These are phyloP conservation scores for Stomatorhinus ivindoensis DNA, from an alignment of 2,113 vertebrate species.

Conservation along the genomic window DNA sequence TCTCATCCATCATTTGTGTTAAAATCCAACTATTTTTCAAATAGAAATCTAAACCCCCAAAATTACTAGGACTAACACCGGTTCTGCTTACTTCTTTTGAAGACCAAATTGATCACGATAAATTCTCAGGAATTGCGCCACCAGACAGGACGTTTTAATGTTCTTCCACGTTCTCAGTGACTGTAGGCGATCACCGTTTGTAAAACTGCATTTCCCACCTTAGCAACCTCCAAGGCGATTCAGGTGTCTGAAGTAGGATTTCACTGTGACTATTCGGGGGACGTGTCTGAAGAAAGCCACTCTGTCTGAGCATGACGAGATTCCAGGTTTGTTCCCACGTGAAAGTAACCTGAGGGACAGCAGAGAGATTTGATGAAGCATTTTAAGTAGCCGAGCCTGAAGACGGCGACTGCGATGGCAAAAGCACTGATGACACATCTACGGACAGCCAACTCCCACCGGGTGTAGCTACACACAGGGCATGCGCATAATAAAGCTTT, in stretches of 20 bases:
- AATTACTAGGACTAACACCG: background rate
- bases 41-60: background rate
- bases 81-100: background rate
- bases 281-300: background rate
- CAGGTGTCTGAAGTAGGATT: background rate
- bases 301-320: background rate
- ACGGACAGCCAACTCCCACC: background rate
- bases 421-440: background rate
- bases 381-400: background rate
- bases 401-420: background rate
- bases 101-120: background rate
- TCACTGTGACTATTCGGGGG: background rate
- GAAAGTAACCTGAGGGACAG: background rate
- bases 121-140: background rate
- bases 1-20: background rate
- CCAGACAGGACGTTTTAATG: background rate
- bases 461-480: background rate
- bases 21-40: background rate
- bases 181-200: background rate
- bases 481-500: background rate
- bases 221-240: background rate
- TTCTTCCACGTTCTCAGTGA: background rate
- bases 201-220: background rate
- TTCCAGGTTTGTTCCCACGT: background rate
- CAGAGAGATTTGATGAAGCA: background rate